Conservation (phyloP, 2,888 invertebrate genomes). For the Chesias legatella region DNA sequence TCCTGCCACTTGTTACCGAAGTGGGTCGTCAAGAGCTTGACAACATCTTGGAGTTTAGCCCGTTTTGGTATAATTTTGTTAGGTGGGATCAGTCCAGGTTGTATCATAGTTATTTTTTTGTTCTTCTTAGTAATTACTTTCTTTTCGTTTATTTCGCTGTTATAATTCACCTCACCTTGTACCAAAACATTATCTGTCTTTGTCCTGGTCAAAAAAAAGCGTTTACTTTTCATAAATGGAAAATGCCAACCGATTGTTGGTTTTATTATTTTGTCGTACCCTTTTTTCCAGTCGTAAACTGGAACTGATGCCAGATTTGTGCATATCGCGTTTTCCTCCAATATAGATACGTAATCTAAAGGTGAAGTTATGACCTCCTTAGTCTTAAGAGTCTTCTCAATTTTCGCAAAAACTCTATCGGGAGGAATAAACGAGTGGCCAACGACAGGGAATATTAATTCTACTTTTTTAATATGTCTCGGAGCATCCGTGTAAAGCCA, state of each 20-base stretch:
- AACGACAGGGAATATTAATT: no score
- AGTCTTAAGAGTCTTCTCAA: slow-evolving; percentile 15
- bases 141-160: slow-evolving; percentile 11
- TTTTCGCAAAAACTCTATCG: slow-evolving; percentile 14
- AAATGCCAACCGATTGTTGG: slow-evolving; percentile 21
- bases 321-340: slow-evolving; percentile 16
- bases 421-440: no score
- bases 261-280: slow-evolving; percentile 20
- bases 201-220: slow-evolving; percentile 17
- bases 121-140: slow-evolving; percentile 19
- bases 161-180: slow-evolving; percentile 20
- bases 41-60: slow-evolving; percentile 20
- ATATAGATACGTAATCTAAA: slow-evolving; percentile 11
- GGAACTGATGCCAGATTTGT: slow-evolving; percentile 12
- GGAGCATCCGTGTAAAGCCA: slow-evolving; percentile 18
- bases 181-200: slow-evolving; percentile 23
- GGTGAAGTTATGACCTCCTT: slow-evolving; percentile 18
- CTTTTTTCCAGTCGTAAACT: slow-evolving; percentile 24
- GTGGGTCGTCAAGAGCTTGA: slow-evolving; percentile 12
- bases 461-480: slow-evolving; percentile 17
- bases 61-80: slow-evolving; percentile 15
- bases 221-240: slow-evolving; percentile 21
- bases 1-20: slow-evolving; percentile 15
- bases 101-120: slow-evolving; percentile 17
- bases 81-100: slow-evolving; percentile 13